These are phyloP conservation scores for Forbesichthys agassizii DNA, from an alignment of 2,113 vertebrate species.

Conservation along the genomic window DNA sequence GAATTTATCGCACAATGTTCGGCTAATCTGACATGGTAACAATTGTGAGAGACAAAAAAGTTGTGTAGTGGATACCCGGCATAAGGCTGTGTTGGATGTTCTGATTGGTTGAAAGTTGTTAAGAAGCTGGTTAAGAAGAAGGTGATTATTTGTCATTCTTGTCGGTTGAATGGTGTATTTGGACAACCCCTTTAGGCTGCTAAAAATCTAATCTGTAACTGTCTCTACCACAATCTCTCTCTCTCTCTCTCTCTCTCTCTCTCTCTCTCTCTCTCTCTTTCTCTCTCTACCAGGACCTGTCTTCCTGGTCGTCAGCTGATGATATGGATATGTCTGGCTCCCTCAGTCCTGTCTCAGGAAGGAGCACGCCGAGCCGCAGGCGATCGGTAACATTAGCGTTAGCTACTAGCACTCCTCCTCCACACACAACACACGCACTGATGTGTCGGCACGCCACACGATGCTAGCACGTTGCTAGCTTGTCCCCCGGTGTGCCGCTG, in stretches of 20 bases:
- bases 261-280: background rate
- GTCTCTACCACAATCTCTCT: background rate
- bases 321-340: slow-evolving; percentile 94
- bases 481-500: slow-evolving; percentile 28
- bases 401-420: slow-evolving; percentile 14
- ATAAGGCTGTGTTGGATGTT: background rate
- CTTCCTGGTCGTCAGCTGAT: slow-evolving; percentile 95
- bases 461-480: too few relatives aligned
- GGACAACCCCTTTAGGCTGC: background rate
- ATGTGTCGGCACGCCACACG: too few relatives aligned
- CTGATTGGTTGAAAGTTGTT: background rate
- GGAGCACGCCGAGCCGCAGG: slow-evolving; percentile 89
- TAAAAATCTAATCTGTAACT: background rate
- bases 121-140: too few relatives aligned
- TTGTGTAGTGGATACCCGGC: too few relatives aligned
- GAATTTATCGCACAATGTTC: too few relatives aligned
- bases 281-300: slow-evolving; percentile 83
- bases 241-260: background rate
- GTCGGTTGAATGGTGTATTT: too few relatives aligned
- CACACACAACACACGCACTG: slow-evolving; percentile 19
- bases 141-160: too few relatives aligned
- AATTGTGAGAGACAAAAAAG: too few relatives aligned
- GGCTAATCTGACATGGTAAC: too few relatives aligned
- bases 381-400: slow-evolving; percentile 85
- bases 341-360: slow-evolving; percentile 90